Percentiles rank a stretch among this genome's conserved stretches.
Conservation (phyloP, 2,797 vertebrate species). For the Sarcoramphus papa region DNA sequence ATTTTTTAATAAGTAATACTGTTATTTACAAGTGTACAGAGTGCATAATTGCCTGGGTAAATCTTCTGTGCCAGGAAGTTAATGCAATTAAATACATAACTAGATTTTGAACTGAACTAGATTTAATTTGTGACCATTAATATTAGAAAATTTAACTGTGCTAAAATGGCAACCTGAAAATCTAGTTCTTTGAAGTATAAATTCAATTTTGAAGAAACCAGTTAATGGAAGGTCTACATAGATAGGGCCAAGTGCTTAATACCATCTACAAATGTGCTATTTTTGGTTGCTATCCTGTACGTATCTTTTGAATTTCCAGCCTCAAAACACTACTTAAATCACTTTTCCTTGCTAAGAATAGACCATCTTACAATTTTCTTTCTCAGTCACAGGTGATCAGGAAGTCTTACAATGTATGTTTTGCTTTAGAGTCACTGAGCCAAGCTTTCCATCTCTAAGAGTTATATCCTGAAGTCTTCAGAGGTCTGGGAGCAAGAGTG, state of each 20-base stretch:
- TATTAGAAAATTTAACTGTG: slow-evolving; percentile 38
- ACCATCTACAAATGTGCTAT: background rate
- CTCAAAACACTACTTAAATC: background rate
- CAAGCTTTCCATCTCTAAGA: background rate
- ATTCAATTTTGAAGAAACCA: background rate
- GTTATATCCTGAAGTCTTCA: background rate
- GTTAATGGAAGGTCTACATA: background rate
- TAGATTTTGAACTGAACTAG: background rate
- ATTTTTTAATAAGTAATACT: background rate
- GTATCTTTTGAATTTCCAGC: background rate
- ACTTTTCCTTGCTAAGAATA: background rate
- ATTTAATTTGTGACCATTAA: slow-evolving; percentile 46
- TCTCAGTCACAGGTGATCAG: background rate
- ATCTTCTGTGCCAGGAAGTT: background rate
- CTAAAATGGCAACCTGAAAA: slow-evolving; percentile 32
- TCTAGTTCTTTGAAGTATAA: slow-evolving; percentile 8
- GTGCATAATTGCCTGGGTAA: background rate
- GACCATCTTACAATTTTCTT: background rate
- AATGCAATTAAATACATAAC: slow-evolving; percentile 41
- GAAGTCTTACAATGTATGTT: background rate
- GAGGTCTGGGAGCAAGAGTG: background rate
- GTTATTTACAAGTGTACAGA: background rate
- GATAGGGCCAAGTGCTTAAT: background rate
- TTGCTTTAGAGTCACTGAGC: background rate
- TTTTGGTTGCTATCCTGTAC: background rate